Base-by-base conservation (phyloP, 2,113 vertebrate genomes). In the Pachyramphus minor region DNA sequence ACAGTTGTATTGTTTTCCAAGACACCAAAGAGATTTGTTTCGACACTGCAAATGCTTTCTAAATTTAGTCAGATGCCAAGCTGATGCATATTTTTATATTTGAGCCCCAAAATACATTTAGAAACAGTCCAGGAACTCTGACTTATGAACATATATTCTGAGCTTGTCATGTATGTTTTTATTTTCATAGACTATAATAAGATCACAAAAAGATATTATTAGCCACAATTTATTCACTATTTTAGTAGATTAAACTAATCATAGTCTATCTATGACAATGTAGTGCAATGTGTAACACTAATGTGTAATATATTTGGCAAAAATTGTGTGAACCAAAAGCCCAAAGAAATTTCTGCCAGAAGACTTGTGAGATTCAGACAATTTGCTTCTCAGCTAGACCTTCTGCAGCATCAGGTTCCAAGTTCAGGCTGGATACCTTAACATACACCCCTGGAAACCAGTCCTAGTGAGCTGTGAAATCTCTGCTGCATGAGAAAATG, bases 11-110 rank as follows among this genome's bases (percentile, higher is more conserved):
- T 71, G n/a, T 77, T 94, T 89, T 66, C 84, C 92, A 73, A 89
- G 21, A 49, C 31, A 52, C 3, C 14, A 19, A 77, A 84, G 47
- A 69, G n/a, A 80, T 45, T 14, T 37, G 89, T 81, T 94, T 89
- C 47, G 74, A 91, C 68, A 77, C 44, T 15, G 11, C 44, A 84
- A 68, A 44, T 55, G 18, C 80, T 50, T 95, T 90, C 93, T 95
- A 87, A 92, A 88, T 66, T 89, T 91, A 94, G 69, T 63, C 69
- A 80, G 39, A 74, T 89, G 72, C 75, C 80, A 91, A 84, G 66
- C 31, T 62, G 27, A 66, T 50, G 22, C n/a, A 15, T 93, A 83
- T 87, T 95, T 94, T 85, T 91, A 56, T 55, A 74, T 64, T 82
- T 78, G 15, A 91, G 31, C 18, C 58, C 11, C 31, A 60, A 84